Conservation (phyloP, 2,113 vertebrate species). For the Meriones unguiculatus region DNA sequence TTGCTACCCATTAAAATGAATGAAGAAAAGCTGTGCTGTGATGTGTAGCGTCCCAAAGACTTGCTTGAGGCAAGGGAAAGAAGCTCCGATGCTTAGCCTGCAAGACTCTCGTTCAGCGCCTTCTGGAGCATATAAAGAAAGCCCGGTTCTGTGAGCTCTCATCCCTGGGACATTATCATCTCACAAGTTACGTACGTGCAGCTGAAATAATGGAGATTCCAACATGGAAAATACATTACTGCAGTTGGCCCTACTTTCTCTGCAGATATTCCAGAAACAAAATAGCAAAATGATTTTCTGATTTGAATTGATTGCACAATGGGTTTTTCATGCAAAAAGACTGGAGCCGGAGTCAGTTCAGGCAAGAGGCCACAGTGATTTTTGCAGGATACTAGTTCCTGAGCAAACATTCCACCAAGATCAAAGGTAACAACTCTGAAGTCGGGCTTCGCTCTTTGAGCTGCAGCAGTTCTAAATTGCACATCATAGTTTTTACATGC, state of each 20-base stretch:
- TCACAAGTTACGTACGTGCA: constrained; percentile 13
- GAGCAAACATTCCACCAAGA: neutral
- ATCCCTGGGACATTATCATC: constrained; percentile 32
- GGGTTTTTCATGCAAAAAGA: constrained; percentile 59
- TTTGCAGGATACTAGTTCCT: neutral
- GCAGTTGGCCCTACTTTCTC: constrained; percentile 22
- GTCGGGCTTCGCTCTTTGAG: neutral
- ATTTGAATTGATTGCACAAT: constrained; percentile 43
- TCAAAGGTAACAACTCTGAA: neutral
- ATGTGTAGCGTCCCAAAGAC: constrained; percentile 83
- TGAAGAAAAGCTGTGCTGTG: constrained; percentile 82
- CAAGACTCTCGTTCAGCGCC: constrained; percentile 60
- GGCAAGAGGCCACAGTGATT: constrained; percentile 30
- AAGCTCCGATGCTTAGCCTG: constrained; percentile 56
- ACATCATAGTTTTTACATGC: neutral
- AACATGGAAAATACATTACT: constrained; percentile 22
- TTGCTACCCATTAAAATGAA: constrained; percentile 82
- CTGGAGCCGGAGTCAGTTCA: constrained; percentile 2
- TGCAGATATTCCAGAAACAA: constrained; percentile 11
- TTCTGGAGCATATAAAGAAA: constrained; percentile 36
- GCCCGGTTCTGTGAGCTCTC: neutral
- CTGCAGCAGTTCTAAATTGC: neutral
- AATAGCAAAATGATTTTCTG: constrained; percentile 23
- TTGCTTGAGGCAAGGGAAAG: constrained; percentile 81
- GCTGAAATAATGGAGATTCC: constrained; percentile 58